Conservation (phyloP, 2,113 vertebrate species). For the Oreochromis aureus region DNA sequence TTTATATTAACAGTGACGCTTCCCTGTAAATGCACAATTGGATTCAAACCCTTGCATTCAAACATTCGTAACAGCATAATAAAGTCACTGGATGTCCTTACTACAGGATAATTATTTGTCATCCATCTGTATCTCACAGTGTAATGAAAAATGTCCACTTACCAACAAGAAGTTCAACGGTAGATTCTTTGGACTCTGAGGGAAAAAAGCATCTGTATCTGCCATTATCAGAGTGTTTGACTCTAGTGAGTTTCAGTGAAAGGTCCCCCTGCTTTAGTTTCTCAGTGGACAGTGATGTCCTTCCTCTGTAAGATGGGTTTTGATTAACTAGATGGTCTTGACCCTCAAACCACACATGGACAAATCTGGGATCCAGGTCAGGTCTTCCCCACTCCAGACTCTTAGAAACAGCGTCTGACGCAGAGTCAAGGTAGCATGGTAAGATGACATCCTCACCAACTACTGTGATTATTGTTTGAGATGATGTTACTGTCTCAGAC, state of each 20-base stretch:
- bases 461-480: not conserved
- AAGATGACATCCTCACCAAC: not conserved
- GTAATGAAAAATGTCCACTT: rapidly evolving
- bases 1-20: rapidly evolving
- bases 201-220: rapidly evolving
- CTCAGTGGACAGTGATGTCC: not conserved
- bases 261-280: not conserved
- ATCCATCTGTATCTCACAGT: rapidly evolving
- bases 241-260: not conserved
- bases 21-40: not conserved
- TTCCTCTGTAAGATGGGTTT: not conserved
- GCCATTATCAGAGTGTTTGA: not conserved
- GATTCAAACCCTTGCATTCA: not conserved
- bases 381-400: not conserved
- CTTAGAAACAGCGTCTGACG: rapidly evolving
- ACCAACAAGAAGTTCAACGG: not conserved
- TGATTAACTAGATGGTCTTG: not conserved
- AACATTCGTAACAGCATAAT: rapidly evolving
- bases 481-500: not conserved
- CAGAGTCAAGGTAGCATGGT: rapidly evolving
- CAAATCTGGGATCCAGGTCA: rapidly evolving
- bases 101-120: not conserved
- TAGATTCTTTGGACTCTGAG: rapidly evolving
- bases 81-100: not conserved
- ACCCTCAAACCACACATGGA: rapidly evolving